A percentile compares a stretch with the other conserved stretches of the same genome.
phyloP scores from a whole-genome alignment of 2,888 invertebrate species.

The Andrena marginata region DNA sequence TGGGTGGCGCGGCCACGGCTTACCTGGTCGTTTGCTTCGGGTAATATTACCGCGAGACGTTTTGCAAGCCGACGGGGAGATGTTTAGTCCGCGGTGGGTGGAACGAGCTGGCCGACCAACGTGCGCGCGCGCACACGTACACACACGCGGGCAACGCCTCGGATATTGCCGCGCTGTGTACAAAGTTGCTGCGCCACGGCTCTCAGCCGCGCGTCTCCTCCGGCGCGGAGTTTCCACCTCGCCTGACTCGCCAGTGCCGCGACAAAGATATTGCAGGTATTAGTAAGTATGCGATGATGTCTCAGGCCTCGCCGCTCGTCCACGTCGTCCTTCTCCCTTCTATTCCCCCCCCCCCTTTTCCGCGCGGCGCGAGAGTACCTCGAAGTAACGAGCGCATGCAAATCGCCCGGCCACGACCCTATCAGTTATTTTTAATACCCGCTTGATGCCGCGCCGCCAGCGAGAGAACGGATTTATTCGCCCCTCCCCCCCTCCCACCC shows the following conservation, averaged over 20 bases:
- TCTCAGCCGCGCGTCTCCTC: slow-evolving; percentile 17
- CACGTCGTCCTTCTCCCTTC: not conserved
- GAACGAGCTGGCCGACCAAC: slow-evolving; percentile 39
- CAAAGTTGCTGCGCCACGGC: slow-evolving; percentile 61
- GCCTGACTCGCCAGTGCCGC: slow-evolving; percentile 34
- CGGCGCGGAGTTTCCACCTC: slow-evolving; percentile 8
- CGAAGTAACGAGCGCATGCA: slow-evolving; percentile 71
- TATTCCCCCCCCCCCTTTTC: not conserved
- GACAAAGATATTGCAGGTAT: slow-evolving; percentile 69
- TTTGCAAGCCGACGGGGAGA: slow-evolving; percentile 71
- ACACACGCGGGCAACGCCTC: not conserved
- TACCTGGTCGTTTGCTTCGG: slow-evolving; percentile 75
- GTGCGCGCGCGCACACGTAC: not conserved
- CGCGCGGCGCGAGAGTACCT: slow-evolving; percentile 10
- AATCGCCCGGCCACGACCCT: slow-evolving; percentile 68
- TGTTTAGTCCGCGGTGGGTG: slow-evolving; percentile 72
- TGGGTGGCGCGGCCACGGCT: slow-evolving; percentile 79
- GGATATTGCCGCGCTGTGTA: slow-evolving; percentile 15
- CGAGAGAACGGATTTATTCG: slow-evolving; percentile 62
- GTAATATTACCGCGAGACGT: slow-evolving; percentile 77
- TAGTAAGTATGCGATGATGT: slow-evolving; percentile 67
- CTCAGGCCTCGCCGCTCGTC: slow-evolving; percentile 34
- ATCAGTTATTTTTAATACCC: slow-evolving; percentile 72
- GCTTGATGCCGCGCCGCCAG: slow-evolving; percentile 60
- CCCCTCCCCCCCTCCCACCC: too few relatives aligned